Percentiles rank a stretch among this genome's conserved stretches.
These are phyloP conservation scores for Stratiomys singularior DNA, from an alignment of 2,888 invertebrate genomes.

Conservation along the genomic window DNA sequence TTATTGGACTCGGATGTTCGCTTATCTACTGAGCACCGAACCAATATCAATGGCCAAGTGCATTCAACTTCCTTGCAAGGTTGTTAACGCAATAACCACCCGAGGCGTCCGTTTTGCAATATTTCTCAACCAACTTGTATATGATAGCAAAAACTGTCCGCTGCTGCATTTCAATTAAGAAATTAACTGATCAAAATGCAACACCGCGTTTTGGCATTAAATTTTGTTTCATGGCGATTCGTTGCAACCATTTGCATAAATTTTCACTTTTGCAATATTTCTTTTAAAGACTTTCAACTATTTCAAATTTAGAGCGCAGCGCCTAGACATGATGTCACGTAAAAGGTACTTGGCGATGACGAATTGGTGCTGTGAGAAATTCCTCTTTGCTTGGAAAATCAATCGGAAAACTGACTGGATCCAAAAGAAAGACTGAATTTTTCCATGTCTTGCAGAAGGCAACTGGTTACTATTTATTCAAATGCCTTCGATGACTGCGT, in stretches of 20 bases:
- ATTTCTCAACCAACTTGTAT: background rate
- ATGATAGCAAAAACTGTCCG: background rate
- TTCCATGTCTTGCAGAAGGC: no score
- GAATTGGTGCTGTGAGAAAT: background rate
- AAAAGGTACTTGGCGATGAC: background rate
- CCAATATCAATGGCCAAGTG: no score
- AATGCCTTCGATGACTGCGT: no score
- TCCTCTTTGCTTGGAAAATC: background rate
- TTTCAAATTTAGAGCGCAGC: background rate
- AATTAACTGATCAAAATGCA: constrained; percentile 4
- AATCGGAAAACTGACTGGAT: background rate
- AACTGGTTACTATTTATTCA: no score
- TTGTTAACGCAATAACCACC: background rate
- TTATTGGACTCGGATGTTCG: no score
- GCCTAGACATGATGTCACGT: background rate
- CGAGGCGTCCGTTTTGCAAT: background rate
- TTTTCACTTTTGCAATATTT: constrained; percentile 7
- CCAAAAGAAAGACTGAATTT: no score
- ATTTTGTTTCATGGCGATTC: background rate
- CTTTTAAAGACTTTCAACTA: background rate
- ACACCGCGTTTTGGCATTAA: background rate
- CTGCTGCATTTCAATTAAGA: background rate
- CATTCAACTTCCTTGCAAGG: no score
- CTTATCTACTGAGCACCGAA: no score
- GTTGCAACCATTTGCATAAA: constrained; percentile 3